Evolutionary conservation across 2,888 invertebrate genomes (phyloP).

Genomic region (Athalia circularis): DNA sequence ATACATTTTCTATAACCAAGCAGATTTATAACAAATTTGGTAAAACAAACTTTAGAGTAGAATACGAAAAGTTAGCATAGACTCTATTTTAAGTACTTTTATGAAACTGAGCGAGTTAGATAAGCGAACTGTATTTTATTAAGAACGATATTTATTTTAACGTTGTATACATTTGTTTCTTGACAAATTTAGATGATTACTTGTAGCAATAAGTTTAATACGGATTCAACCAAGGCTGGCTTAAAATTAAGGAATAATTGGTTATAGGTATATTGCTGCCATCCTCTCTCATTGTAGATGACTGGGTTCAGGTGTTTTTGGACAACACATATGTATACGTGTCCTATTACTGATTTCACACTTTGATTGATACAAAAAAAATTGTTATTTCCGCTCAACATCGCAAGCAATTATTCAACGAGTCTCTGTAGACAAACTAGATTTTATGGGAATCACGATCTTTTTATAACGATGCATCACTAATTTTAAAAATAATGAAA

Average conservation of each 20-base stretch:
- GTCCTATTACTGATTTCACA: too few species aligned
- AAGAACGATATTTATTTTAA: conserved; percentile 66
- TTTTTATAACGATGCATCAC: background rate
- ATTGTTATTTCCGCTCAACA: background rate
- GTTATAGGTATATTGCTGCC: conserved; percentile 22
- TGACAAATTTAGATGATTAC: conserved; percentile 27
- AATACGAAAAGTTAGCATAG: conserved; percentile 67
- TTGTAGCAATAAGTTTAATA: conserved; percentile 25
- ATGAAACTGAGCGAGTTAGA: conserved; percentile 58
- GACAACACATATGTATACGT: too few species aligned
- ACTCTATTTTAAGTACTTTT: conserved; percentile 70
- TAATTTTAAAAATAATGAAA: background rate
- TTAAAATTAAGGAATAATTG: conserved; percentile 37
- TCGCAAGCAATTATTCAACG: background rate
- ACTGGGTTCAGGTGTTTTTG: background rate
- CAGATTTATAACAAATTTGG: conserved; percentile 56
- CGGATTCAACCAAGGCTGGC: conserved; percentile 42
- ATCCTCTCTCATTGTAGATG: conserved; percentile 16
- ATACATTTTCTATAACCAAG: conserved; percentile 61
- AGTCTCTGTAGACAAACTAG: background rate
- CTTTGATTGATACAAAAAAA: background rate
- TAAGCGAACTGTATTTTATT: conserved; percentile 64
- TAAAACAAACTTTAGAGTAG: conserved; percentile 63
- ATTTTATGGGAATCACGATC: background rate
- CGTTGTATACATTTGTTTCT: conserved; percentile 62